phyloP scores from a whole-genome alignment of 2,797 vertebrate genomes.

The Amblyraja radiata region DNA sequence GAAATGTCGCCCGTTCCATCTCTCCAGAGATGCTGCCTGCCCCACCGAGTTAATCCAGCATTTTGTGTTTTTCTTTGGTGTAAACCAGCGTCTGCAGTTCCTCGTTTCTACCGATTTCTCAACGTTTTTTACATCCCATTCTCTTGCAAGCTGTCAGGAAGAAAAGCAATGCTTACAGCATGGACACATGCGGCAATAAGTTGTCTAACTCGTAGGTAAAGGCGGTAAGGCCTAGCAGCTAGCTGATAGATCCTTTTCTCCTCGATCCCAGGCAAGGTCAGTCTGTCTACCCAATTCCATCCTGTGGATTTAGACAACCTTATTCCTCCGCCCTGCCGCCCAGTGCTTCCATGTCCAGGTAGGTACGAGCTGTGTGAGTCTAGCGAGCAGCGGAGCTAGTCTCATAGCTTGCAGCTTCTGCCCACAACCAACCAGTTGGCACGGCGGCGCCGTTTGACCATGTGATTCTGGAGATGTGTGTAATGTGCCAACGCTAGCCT shows the following conservation, averaged over 20 bases:
- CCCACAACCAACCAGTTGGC: neutral
- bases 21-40: no score
- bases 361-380: constrained; percentile 62
- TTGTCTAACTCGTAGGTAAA: constrained; percentile 19
- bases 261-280: constrained; percentile 90
- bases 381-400: constrained; percentile 47
- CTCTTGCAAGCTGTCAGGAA: neutral
- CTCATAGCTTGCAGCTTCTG: constrained; percentile 51
- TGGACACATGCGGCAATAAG: neutral
- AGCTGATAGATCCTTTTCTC: constrained; percentile 40
- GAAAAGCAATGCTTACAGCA: neutral
- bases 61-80: no score
- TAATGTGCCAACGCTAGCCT: neutral
- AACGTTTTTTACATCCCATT: neutral
- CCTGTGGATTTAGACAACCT: constrained; percentile 95
- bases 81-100: no score
- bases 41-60: no score
- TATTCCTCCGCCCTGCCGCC: constrained; percentile 78
- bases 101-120: no score
- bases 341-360: constrained; percentile 93
- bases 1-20: no score
- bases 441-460: neutral
- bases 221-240: neutral
- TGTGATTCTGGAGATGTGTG: neutral
- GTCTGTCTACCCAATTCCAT: constrained; percentile 90